Evolutionary conservation across 2,797 vertebrate species (phyloP).

Genomic region (Loriculus beryllinus): DNA sequence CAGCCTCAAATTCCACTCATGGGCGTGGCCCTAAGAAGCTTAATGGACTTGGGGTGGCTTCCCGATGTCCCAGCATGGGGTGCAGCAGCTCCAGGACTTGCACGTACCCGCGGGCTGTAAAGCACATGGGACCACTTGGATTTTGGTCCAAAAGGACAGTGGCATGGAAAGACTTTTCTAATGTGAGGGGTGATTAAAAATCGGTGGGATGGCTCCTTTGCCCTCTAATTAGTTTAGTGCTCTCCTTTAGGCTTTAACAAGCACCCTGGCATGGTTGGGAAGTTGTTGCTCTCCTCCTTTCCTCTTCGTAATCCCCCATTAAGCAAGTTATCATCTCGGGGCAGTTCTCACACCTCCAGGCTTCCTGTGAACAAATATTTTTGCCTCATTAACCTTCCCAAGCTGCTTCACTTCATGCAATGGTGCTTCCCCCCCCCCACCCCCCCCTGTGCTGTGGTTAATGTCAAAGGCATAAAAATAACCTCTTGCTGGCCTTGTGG

Average conservation of each 20-base stretch:
- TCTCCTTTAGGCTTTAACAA: background rate
- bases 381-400: background rate
- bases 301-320: background rate
- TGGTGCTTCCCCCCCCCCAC: background rate
- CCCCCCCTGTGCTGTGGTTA: background rate
- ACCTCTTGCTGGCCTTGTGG: background rate
- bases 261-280: background rate
- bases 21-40: background rate
- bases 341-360: background rate
- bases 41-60: background rate
- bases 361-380: background rate
- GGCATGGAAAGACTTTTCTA: fast-evolving
- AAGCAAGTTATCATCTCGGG: background rate
- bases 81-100: background rate
- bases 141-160: background rate
- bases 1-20: background rate
- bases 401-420: background rate
- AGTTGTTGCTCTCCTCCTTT: background rate
- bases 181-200: background rate
- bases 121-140: fast-evolving
- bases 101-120: background rate
- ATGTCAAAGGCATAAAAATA: background rate
- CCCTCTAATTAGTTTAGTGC: background rate
- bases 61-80: background rate
- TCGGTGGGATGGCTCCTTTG: background rate